phyloP scores from a whole-genome alignment of 2,113 vertebrate genomes.

The Ceyx margarethae region DNA sequence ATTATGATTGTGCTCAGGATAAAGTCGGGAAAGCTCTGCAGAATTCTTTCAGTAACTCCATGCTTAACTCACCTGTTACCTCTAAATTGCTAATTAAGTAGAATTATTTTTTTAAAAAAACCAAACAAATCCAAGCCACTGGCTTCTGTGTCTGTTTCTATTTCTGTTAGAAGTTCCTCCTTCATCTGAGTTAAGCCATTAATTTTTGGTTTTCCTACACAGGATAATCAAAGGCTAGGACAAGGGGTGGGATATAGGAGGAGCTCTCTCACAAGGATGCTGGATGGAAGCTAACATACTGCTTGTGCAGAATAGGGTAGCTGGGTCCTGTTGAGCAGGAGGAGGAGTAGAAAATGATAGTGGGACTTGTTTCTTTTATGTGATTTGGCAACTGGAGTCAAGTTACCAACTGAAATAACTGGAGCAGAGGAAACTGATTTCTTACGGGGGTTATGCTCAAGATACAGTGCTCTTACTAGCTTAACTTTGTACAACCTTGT shows the following conservation, averaged over 20 bases:
- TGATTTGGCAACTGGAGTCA: neutral
- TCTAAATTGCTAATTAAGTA: neutral
- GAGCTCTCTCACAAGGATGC: neutral
- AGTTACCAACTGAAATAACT: neutral
- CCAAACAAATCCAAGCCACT: neutral
- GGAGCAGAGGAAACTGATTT: fast-evolving
- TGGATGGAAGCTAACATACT: neutral
- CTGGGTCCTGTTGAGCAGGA: neutral
- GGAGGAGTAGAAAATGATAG: neutral
- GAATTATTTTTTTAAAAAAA: neutral
- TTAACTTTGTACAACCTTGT: neutral
- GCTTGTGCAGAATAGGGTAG: neutral
- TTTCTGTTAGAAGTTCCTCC: neutral
- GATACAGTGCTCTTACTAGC: neutral
- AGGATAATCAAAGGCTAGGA: neutral
- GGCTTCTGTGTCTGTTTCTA: neutral
- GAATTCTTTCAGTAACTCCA: neutral
- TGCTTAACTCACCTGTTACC: neutral
- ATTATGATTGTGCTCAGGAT: neutral
- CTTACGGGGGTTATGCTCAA: neutral
- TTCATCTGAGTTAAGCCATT: neutral
- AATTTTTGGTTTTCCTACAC: neutral
- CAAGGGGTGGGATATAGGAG: neutral
- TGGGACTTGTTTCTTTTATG: neutral
- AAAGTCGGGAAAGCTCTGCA: neutral